A percentile compares a stretch with the other conserved stretches of the same genome.
Conservation (phyloP, 2,888 invertebrate genomes). For the Machimus atricapillus region DNA sequence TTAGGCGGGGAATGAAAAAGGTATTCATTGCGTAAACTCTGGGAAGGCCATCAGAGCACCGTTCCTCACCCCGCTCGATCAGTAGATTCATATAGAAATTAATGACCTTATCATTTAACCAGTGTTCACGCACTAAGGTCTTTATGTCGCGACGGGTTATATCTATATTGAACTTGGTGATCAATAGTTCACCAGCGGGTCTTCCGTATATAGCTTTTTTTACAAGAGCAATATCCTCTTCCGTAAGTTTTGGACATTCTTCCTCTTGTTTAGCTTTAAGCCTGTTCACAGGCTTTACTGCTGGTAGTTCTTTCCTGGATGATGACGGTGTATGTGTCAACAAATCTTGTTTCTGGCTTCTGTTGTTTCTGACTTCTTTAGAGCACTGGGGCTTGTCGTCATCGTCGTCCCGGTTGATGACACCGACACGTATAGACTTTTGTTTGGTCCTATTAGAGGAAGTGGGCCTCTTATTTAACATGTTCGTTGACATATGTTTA, state of each 20-base stretch:
- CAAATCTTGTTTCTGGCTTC: constrained; percentile 61
- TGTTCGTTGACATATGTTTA: neutral
- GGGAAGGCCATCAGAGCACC: too few species aligned
- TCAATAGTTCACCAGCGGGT: constrained; percentile 68
- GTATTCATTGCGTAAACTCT: too few species aligned
- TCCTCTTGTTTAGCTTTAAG: constrained; percentile 66
- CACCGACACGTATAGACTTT: neutral
- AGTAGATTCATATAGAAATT: too few species aligned
- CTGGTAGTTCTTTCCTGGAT: constrained; percentile 56
- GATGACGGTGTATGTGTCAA: constrained; percentile 55
- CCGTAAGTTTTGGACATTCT: constrained; percentile 70
- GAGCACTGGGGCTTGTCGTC: constrained; percentile 50
- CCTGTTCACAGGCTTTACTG: constrained; percentile 64
- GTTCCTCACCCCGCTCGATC: too few species aligned
- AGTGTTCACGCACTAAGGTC: constrained; percentile 82
- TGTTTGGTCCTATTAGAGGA: neutral
- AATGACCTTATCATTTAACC: too few species aligned
- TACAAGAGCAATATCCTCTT: constrained; percentile 70
- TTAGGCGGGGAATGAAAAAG: constrained; percentile 88
- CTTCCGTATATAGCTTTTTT: constrained; percentile 68
- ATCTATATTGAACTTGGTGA: constrained; percentile 66
- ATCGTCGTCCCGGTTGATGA: neutral
- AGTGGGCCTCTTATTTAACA: neutral
- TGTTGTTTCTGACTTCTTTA: constrained; percentile 51
- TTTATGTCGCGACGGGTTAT: constrained; percentile 81